Conservation (phyloP, 2,888 invertebrate genomes). For the Andrena trimmerana region DNA sequence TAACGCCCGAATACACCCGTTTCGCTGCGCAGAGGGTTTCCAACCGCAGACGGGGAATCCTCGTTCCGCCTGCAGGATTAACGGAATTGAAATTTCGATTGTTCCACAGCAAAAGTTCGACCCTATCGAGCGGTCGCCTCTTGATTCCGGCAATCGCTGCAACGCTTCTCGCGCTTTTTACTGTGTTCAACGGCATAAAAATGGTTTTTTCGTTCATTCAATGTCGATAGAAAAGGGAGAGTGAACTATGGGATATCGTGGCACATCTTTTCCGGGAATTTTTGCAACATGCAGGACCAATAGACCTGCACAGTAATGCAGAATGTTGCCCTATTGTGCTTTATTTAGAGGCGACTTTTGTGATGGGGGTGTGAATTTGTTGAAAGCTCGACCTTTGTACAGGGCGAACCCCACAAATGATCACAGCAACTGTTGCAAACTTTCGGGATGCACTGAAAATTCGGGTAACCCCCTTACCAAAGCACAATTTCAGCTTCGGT, state of each 20-base stretch:
- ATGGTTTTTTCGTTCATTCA: conserved; percentile 12
- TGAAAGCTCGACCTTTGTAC: no score
- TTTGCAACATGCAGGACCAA: neutral
- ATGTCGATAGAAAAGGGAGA: neutral
- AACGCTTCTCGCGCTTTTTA: conserved; percentile 9
- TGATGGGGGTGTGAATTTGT: no score
- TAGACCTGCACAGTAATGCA: neutral
- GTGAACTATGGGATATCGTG: neutral
- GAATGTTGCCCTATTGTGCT: neutral
- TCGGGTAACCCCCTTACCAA: no score
- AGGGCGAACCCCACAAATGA: no score
- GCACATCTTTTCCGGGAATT: neutral
- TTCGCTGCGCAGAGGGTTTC: conserved; percentile 17
- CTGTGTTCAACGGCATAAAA: conserved; percentile 29
- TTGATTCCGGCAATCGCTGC: conserved; percentile 24
- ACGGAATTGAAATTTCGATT: conserved; percentile 55
- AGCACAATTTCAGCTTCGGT: neutral
- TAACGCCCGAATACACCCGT: conserved; percentile 31
- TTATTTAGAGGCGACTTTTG: no score
- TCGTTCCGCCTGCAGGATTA: conserved; percentile 21
- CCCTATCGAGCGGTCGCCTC: conserved; percentile 5
- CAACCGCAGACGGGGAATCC: conserved; percentile 36
- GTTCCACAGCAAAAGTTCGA: conserved; percentile 14
- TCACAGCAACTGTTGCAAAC: no score
- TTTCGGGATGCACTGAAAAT: no score